phyloP scores from a whole-genome alignment of 2,888 invertebrate genomes.

The Drosophila mayaguana region DNA sequence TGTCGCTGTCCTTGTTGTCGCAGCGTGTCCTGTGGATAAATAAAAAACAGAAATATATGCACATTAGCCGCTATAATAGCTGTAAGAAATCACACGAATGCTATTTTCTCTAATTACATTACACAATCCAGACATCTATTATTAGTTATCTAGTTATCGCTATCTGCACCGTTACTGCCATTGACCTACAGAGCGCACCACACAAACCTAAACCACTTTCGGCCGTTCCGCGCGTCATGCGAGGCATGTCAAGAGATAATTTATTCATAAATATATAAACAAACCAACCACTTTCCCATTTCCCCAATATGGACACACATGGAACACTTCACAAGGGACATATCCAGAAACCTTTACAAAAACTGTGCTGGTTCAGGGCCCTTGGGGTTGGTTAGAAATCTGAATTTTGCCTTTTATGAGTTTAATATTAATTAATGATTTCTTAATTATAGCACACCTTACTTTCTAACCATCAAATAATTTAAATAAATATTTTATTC shows the following conservation, averaged over 20 bases:
- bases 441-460: not conserved
- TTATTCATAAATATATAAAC: slow-evolving; percentile 37
- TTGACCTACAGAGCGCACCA: slow-evolving; percentile 38
- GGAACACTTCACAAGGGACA: not conserved
- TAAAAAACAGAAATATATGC: slow-evolving; percentile 8
- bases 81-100: slow-evolving; percentile 20
- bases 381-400: not conserved
- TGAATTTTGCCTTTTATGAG: not conserved
- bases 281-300: not conserved
- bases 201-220: not conserved
- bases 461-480: not conserved
- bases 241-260: slow-evolving; percentile 35
- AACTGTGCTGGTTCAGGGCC: not conserved
- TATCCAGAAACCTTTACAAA: not conserved
- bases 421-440: not conserved
- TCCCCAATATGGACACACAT: slow-evolving; percentile 18
- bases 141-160: slow-evolving; percentile 39
- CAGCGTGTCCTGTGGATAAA: slow-evolving; percentile 39
- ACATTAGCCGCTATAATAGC: slow-evolving; percentile 18
- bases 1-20: slow-evolving; percentile 55
- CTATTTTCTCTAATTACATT: slow-evolving; percentile 34
- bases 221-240: not conserved
- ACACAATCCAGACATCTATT: slow-evolving; percentile 25
- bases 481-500: not conserved
- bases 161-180: slow-evolving; percentile 32